Conservation (phyloP, 1,140 invertebrate genomes). For the Drosophila quadrilineata region DNA sequence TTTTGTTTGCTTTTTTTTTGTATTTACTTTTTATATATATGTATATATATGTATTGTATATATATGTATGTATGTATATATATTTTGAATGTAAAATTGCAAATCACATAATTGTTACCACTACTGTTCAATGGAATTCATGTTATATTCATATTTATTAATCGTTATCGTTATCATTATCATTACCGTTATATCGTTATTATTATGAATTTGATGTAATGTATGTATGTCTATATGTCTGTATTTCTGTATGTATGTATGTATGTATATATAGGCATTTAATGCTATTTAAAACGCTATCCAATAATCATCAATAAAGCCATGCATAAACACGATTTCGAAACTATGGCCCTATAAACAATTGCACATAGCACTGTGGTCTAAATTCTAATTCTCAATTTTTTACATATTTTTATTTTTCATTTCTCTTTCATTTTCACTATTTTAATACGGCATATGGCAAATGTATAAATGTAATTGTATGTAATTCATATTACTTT, state of each 20-base stretch:
- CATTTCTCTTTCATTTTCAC: conserved; percentile 16
- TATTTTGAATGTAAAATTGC: conserved; percentile 80
- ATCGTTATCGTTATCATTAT: no score
- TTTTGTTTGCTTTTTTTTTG: conserved; percentile 47
- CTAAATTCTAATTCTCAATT: conserved; percentile 70
- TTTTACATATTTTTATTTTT: conserved; percentile 26
- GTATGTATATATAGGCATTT: conserved; percentile 69
- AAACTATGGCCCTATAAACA: conserved; percentile 77
- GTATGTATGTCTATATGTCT: conserved; percentile 28
- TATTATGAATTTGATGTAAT: no score
- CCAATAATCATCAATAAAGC: conserved; percentile 78
- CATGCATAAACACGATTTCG: conserved; percentile 76
- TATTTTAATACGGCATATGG: conserved; percentile 46
- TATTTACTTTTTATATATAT: conserved; percentile 50
- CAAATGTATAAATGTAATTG: conserved; percentile 26
- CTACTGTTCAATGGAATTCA: conserved; percentile 77
- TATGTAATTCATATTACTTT: conserved; percentile 20
- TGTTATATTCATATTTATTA: conserved; percentile 30
- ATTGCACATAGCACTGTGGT: conserved; percentile 75
- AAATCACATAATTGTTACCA: conserved; percentile 80
- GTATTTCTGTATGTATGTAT: conserved; percentile 56
- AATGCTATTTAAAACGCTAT: conserved; percentile 80
- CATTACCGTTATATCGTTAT: no score
- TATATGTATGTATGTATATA: conserved; percentile 51
- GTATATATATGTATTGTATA: conserved; percentile 36